phyloP scores from a whole-genome alignment of 2,113 vertebrate species.

The Halcyon senegalensis region DNA sequence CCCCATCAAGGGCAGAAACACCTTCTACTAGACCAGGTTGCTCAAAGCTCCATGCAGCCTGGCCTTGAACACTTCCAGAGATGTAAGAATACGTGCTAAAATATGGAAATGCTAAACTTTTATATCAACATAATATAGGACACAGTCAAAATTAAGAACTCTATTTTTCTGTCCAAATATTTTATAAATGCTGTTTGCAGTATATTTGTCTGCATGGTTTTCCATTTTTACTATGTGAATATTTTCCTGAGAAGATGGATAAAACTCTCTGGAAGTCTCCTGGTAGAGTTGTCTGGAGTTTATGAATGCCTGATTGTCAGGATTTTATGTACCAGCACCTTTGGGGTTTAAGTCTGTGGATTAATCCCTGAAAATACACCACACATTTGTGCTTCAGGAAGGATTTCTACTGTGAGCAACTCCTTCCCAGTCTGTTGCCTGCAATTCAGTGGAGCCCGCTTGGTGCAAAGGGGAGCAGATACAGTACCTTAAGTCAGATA shows the following conservation, averaged over 20 bases:
- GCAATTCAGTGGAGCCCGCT: neutral
- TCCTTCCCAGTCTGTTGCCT: neutral
- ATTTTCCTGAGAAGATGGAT: neutral
- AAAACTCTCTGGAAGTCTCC: neutral
- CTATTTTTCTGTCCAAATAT: neutral
- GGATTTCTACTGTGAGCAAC: neutral
- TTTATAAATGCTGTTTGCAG: neutral
- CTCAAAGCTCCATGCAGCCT: neutral
- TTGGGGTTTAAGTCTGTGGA: neutral
- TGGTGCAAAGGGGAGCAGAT: neutral
- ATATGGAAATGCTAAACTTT: neutral
- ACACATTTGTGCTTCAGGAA: neutral
- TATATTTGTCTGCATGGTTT: neutral
- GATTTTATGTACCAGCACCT: conserved; percentile 2
- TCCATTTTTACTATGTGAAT: neutral
- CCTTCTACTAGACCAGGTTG: neutral
- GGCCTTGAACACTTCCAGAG: neutral
- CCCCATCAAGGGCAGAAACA: neutral
- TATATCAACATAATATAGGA: neutral
- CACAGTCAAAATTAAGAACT: neutral
- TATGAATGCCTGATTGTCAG: neutral
- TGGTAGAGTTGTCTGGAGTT: neutral
- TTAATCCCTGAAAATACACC: conserved; percentile 16
- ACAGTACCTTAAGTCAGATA: neutral
- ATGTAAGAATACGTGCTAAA: neutral